Percentiles rank a stretch among this genome's conserved stretches.
Evolutionary conservation across 2,113 vertebrate genomes (phyloP).

Genomic region (Corythaeola cristata): DNA sequence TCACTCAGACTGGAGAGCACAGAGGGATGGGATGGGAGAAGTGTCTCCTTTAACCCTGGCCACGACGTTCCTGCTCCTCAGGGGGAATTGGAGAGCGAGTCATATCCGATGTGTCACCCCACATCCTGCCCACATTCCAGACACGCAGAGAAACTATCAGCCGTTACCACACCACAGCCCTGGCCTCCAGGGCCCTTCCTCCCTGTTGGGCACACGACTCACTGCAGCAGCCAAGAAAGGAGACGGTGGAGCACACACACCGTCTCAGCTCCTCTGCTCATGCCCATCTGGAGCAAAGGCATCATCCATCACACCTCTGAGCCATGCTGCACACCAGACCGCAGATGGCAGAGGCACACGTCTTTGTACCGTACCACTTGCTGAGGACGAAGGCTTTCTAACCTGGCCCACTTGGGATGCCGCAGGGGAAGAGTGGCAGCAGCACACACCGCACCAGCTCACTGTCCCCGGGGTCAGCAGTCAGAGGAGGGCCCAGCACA

Average conservation of each 20-base stretch:
- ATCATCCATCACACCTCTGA: not conserved
- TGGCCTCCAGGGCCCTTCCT: not conserved
- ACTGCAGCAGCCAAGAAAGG: not conserved
- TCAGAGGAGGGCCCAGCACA: not conserved
- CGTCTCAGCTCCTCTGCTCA: not conserved
- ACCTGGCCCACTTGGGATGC: fast-evolving
- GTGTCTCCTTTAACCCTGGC: not conserved
- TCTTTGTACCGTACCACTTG: not conserved
- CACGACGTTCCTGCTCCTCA: not conserved
- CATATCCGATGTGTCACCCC: constrained; percentile 66
- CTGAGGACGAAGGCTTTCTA: not conserved
- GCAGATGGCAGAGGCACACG: not conserved
- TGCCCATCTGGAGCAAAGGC: not conserved
- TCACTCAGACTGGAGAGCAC: not conserved
- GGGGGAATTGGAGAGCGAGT: not conserved
- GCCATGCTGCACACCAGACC: not conserved
- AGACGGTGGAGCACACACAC: not conserved
- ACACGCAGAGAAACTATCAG: not conserved
- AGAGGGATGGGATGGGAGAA: not conserved
- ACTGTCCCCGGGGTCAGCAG: not conserved
- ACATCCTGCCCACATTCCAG: constrained; percentile 58
- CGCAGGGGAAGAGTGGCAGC: not conserved
- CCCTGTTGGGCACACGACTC: constrained; percentile 3
- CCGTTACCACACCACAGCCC: not conserved
- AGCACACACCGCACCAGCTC: not conserved